These are phyloP conservation scores for Brachyrhaphis roseni DNA, from an alignment of 2,797 vertebrate species.

Conservation along the genomic window DNA sequence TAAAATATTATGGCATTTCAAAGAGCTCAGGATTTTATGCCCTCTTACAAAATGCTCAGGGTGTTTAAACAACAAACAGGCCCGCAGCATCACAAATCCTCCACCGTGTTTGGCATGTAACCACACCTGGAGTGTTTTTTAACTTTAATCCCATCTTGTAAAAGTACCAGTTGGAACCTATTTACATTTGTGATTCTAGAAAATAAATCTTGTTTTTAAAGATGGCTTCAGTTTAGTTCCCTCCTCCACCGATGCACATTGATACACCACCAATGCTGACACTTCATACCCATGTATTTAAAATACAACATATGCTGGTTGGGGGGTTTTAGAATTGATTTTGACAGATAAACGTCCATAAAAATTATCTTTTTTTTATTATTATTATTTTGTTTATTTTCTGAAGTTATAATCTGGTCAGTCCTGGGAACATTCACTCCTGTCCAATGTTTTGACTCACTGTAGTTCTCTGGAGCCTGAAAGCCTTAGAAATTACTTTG, in stretches of 20 bases:
- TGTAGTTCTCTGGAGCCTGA: background rate
- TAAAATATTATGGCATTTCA: background rate
- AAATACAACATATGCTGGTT: background rate
- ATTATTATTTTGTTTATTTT: too few relatives aligned
- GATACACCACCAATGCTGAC: background rate
- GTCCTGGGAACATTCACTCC: background rate
- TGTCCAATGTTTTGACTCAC: background rate
- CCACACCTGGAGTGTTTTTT: background rate
- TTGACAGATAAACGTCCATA: background rate
- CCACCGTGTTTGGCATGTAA: background rate
- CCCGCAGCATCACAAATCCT: background rate
- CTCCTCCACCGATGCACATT: background rate
- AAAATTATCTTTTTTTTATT: background rate
- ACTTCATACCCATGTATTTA: background rate
- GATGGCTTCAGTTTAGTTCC: background rate
- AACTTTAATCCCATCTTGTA: background rate
- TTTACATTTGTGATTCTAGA: background rate
- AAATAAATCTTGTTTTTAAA: background rate
- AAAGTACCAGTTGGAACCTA: background rate
- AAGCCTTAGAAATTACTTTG: background rate
- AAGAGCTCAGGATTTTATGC: background rate
- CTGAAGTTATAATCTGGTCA: background rate
- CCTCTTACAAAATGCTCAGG: background rate
- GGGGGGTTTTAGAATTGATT: background rate
- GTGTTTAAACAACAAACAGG: slow-evolving; percentile 1